Conservation (phyloP, 2,797 vertebrate genomes). For the Menidia menidia region DNA sequence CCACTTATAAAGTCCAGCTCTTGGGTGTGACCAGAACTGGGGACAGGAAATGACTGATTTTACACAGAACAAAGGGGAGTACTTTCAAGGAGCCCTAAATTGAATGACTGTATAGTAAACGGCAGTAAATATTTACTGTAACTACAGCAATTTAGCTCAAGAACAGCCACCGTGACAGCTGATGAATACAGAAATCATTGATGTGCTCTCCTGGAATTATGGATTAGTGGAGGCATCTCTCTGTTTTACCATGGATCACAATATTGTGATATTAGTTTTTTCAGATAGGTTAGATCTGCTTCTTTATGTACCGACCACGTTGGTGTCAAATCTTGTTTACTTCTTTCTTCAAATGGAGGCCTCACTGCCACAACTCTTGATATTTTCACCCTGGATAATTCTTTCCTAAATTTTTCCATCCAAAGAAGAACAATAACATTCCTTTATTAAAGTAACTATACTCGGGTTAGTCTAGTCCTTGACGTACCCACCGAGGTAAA, state of each 20-base stretch:
- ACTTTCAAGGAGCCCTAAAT: slow-evolving; percentile 29
- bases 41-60: slow-evolving; percentile 17
- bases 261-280: slow-evolving; percentile 11
- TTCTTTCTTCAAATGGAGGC: background rate
- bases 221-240: slow-evolving; percentile 18
- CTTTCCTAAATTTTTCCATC: too few species aligned
- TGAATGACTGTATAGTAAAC: slow-evolving; percentile 45
- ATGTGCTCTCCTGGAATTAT: slow-evolving; percentile 26
- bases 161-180: slow-evolving; percentile 60
- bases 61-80: slow-evolving; percentile 23
- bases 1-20: background rate
- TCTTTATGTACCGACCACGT: background rate
- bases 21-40: background rate
- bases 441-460: too few species aligned
- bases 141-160: slow-evolving; percentile 60
- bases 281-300: slow-evolving; percentile 22
- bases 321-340: background rate
- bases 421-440: too few species aligned
- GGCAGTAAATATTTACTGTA: slow-evolving; percentile 40
- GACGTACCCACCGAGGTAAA: too few species aligned
- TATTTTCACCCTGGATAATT: too few species aligned
- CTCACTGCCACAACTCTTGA: too few species aligned
- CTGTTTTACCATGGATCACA: slow-evolving; percentile 6
- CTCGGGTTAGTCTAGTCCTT: too few species aligned
- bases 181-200: slow-evolving; percentile 57